Evolutionary conservation across 1,140 invertebrate species (phyloP).

Genomic region (Macrobrachium rosenbergii): DNA sequence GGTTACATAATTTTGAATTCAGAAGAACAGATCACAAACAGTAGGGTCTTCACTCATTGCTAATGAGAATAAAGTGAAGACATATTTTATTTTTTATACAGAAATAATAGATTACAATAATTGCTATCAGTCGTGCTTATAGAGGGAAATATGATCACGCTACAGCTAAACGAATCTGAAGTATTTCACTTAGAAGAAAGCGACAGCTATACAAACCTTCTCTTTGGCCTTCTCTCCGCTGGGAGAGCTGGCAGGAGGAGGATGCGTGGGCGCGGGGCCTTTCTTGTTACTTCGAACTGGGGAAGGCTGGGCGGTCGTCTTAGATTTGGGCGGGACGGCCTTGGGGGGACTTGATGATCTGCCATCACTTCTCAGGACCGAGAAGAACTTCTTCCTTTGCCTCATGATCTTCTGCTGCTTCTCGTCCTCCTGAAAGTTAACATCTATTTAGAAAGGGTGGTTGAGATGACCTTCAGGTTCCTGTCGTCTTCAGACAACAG

Average conservation of each 20-base stretch:
- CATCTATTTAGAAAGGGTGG: not conserved
- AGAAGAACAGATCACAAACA: too few relatives aligned
- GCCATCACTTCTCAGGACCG: constrained; percentile 49
- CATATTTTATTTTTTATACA: too few relatives aligned
- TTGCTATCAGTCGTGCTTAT: too few relatives aligned
- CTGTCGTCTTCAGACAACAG: too few relatives aligned
- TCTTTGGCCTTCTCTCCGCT: constrained; percentile 4
- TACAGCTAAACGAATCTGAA: too few relatives aligned
- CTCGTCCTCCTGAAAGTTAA: constrained; percentile 35
- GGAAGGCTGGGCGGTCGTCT: not conserved
- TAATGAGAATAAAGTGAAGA: too few relatives aligned
- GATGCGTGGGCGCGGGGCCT: not conserved
- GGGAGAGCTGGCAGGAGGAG: not conserved
- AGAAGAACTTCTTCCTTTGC: constrained; percentile 60
- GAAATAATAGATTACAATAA: too few relatives aligned
- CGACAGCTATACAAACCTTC: not conserved
- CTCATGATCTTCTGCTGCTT: constrained; percentile 47
- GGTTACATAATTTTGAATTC: too few relatives aligned
- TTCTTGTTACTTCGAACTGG: not conserved
- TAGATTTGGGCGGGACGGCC: not conserved
- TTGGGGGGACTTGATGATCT: constrained; percentile 6
- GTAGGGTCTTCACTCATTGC: too few relatives aligned
- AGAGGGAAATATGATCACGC: too few relatives aligned
- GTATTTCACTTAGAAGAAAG: too few relatives aligned
- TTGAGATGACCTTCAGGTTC: too few relatives aligned